phyloP scores from a whole-genome alignment of 2,888 invertebrate genomes.

The Cepaea hortensis region DNA sequence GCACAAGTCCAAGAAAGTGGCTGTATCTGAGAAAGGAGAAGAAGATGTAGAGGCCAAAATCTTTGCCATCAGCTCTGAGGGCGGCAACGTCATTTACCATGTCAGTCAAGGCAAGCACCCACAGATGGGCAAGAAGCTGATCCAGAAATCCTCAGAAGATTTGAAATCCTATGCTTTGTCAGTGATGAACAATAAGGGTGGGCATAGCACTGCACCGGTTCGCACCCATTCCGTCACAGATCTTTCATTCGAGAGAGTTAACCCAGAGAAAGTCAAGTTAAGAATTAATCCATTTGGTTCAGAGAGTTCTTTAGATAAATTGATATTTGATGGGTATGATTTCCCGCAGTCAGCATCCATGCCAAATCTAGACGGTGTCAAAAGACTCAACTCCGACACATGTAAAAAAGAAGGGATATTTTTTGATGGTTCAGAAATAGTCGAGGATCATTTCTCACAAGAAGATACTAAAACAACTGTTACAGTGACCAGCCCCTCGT shows the following conservation, averaged over 20 bases:
- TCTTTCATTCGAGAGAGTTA: conserved; percentile 77
- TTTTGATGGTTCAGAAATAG: conserved; percentile 66
- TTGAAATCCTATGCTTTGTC: conserved; percentile 79
- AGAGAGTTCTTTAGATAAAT: conserved; percentile 69
- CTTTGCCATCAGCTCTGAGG: conserved; percentile 88
- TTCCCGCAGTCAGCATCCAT: conserved; percentile 59
- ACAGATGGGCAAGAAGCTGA: conserved; percentile 29
- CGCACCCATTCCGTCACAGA: conserved; percentile 76
- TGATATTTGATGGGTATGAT: conserved; percentile 71
- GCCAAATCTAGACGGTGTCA: conserved; percentile 62
- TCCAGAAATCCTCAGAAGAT: conserved; percentile 72
- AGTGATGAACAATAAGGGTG: conserved; percentile 75
- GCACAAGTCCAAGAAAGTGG: conserved; percentile 72
- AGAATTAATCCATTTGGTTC: conserved; percentile 83
- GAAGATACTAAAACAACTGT: conserved; percentile 6
- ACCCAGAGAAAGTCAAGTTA: conserved; percentile 80
- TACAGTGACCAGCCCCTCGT: not conserved
- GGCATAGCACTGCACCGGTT: conserved; percentile 62
- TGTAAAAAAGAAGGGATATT: conserved; percentile 74
- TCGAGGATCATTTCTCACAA: conserved; percentile 47
- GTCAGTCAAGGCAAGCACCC: conserved; percentile 70
- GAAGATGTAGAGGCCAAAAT: conserved; percentile 80
- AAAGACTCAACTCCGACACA: conserved; percentile 69
- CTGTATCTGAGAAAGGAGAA: conserved; percentile 64
- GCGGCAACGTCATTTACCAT: conserved; percentile 83